Percentiles rank a stretch among this genome's conserved stretches.
These are phyloP conservation scores for Lepisosteus oculatus DNA, from an alignment of 2,113 vertebrate species.

Conservation along the genomic window DNA sequence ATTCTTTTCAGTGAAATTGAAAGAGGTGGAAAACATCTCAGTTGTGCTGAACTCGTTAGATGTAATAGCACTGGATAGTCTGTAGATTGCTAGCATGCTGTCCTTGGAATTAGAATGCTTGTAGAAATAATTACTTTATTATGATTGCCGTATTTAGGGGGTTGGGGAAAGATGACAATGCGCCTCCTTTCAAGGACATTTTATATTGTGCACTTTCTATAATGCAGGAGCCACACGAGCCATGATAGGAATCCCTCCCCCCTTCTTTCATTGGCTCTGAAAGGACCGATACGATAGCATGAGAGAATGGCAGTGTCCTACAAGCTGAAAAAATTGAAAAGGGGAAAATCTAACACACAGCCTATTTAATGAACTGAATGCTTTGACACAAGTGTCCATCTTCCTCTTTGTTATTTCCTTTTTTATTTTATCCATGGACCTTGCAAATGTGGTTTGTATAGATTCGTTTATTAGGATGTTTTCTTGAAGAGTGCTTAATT, in stretches of 20 bases:
- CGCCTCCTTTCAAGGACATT: background rate
- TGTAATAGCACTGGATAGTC: background rate
- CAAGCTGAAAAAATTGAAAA: slow-evolving; percentile 30
- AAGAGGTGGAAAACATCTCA: slow-evolving; percentile 8
- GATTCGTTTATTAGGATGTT: slow-evolving; percentile 49
- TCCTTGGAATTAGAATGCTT: slow-evolving; percentile 10
- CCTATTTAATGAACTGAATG: slow-evolving; percentile 29
- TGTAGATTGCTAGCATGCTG: slow-evolving; percentile 7
- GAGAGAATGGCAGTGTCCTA: slow-evolving; percentile 3
- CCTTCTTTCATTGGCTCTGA: slow-evolving; percentile 4
- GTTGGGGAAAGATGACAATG: background rate
- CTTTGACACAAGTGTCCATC: slow-evolving; percentile 37
- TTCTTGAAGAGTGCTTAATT: slow-evolving; percentile 48
- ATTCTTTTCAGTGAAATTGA: slow-evolving; percentile 1
- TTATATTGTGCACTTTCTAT: slow-evolving; percentile 4
- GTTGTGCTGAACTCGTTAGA: slow-evolving; percentile 4
- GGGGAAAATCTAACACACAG: slow-evolving; percentile 32
- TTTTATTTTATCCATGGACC: slow-evolving; percentile 38
- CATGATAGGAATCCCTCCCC: background rate
- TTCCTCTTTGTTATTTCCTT: slow-evolving; percentile 17
- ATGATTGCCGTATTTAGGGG: background rate
- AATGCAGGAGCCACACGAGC: background rate
- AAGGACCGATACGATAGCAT: background rate
- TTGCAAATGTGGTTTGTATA: slow-evolving; percentile 39
- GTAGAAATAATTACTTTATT: slow-evolving; percentile 11